Conservation (phyloP, 1,140 invertebrate species). For the Sitobion miscanthi region DNA sequence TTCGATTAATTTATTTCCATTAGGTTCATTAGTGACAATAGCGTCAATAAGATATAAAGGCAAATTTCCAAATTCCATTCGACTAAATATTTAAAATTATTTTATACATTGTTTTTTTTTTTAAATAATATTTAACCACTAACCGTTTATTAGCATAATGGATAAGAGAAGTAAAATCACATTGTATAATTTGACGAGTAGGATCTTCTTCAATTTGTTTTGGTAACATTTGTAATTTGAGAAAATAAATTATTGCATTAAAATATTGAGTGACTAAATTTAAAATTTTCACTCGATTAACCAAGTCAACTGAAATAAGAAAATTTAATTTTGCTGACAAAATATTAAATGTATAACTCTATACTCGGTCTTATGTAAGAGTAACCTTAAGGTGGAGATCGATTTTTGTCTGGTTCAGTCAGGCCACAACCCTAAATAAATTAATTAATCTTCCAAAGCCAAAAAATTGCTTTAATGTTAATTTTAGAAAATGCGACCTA, state of each 20-base stretch:
- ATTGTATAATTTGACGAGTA: not conserved
- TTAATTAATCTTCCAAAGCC: no score
- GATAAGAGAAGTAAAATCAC: slow-evolving; percentile 60
- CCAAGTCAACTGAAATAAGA: slow-evolving; percentile 65
- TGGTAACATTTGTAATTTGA: slow-evolving; percentile 77
- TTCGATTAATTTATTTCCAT: slow-evolving; percentile 63
- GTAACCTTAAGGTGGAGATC: no score
- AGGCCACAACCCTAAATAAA: no score
- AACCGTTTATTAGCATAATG: slow-evolving; percentile 67
- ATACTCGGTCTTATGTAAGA: no score
- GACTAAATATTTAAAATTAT: slow-evolving; percentile 59
- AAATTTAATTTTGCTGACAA: not conserved
- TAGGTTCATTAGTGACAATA: slow-evolving; percentile 67
- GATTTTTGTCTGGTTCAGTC: no score
- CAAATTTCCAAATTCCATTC: slow-evolving; percentile 61
- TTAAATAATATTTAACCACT: not conserved
- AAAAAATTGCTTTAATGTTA: no score
- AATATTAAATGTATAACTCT: no score
- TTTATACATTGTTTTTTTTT: not conserved
- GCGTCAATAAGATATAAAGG: slow-evolving; percentile 68
- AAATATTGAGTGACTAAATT: slow-evolving; percentile 76
- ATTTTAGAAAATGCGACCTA: no score
- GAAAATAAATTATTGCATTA: slow-evolving; percentile 81
- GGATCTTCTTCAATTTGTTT: slow-evolving; percentile 48
- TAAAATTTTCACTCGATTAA: slow-evolving; percentile 70